Evolutionary conservation across 2,113 vertebrate species (phyloP), one percentile per base, ranked within the genome.

Genomic region (Conger conger): DNA sequence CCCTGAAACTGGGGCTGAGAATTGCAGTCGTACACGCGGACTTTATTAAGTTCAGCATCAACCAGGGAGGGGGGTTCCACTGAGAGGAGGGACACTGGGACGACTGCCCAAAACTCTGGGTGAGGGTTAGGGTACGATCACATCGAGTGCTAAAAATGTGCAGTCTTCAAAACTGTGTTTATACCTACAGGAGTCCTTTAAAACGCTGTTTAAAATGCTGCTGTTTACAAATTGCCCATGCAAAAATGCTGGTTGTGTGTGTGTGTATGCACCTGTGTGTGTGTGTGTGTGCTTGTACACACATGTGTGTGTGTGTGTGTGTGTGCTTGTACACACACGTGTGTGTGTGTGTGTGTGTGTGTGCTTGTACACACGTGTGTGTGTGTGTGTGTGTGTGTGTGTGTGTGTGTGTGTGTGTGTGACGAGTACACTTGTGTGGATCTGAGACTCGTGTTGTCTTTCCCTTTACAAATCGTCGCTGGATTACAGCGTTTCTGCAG

Each of bases 401-500:
- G 53, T 82, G 18, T 63, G 81, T 63, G 4, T 42, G 54, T 63
- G 17, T 60, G 18, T 60, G 30, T 82, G 4, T 38, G 53, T 81
- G 23, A 3, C 40, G 8, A 57, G 30, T 30, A 73, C 27, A 73
- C 9, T 33, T 73, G 68, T 73, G 68, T 63, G 68, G 68, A 82
- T 37, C 35, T 60, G 27, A 63, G 38, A 35, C 35, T 37, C 78
- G 45, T 30, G 80, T 76, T 81, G 68, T 87, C 82, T 84, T 81
- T 84, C 45, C 45, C 87, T 86, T 84, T 35, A 87, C 85, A 86
- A 91, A 91, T 88, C 90, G 91, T 91, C 91, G 80, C 86, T 88
- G 90, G 89, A 91, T 93, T 93, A 90, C 87, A 89, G 85, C 90
- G 89, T 92, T 93, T 93, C 91, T 85, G 53, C 87, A 88, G 77